Percentiles rank a stretch among this genome's conserved stretches.
Evolutionary conservation across 2,888 invertebrate genomes (phyloP).

Genomic region (Sarcophaga caerulescens): DNA sequence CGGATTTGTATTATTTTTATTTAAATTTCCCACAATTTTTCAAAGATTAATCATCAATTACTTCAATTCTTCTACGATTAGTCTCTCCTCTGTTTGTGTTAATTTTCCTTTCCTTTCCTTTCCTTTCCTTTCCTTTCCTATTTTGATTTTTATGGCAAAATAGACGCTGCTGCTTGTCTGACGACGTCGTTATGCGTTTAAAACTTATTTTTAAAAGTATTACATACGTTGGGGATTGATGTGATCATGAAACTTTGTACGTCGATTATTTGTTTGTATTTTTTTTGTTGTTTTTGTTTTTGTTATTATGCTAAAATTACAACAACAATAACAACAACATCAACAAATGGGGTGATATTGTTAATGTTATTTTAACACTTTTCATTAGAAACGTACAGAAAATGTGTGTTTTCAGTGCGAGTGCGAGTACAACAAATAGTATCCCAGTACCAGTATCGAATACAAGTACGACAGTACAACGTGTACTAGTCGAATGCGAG

Average conservation of each 20-base stretch:
- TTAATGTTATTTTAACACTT: constrained; percentile 28
- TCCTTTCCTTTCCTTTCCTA: neutral
- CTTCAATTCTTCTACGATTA: constrained; percentile 42
- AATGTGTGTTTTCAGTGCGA: constrained; percentile 32
- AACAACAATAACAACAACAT: too few relatives aligned
- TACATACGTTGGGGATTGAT: constrained; percentile 10
- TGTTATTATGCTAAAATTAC: too few relatives aligned
- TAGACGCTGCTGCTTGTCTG: neutral
- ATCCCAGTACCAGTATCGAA: neutral
- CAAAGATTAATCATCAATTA: constrained; percentile 56
- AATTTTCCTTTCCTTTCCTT: neutral
- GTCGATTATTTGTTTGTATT: neutral
- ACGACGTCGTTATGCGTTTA: constrained; percentile 22
- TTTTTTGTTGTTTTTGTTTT: neutral
- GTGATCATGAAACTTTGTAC: constrained; percentile 58
- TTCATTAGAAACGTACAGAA: neutral
- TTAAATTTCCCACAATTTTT: constrained; percentile 39
- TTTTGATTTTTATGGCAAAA: neutral
- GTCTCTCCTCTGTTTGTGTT: neutral
- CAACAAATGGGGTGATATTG: constrained; percentile 16
- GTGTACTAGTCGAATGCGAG: neutral
- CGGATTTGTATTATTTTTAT: neutral
- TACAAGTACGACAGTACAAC: neutral
- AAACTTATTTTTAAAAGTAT: constrained; percentile 42
- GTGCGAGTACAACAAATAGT: too few relatives aligned